Evolutionary conservation across 2,888 invertebrate genomes (phyloP).

Genomic region (Ptychoptera contaminata): DNA sequence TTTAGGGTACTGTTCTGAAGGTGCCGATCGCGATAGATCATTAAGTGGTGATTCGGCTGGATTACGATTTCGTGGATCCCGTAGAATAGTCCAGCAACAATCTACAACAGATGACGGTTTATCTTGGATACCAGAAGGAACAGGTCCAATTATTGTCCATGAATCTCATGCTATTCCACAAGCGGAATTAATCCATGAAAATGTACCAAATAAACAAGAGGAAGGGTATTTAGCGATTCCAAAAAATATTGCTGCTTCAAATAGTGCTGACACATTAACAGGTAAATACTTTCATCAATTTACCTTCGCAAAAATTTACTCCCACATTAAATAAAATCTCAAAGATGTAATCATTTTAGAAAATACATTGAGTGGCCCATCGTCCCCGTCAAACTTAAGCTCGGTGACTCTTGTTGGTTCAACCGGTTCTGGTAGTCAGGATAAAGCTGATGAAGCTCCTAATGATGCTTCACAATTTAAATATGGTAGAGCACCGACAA

Average conservation of each 20-base stretch:
- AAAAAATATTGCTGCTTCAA: conserved; percentile 54
- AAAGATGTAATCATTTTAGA: conserved; percentile 4
- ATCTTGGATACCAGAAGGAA: conserved; percentile 14
- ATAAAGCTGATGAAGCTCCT: conserved; percentile 21
- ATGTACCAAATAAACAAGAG: conserved; percentile 24
- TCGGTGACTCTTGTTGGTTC: conserved; percentile 55
- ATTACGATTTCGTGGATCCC: conserved; percentile 8
- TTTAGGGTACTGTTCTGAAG: conserved; percentile 15
- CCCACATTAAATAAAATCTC: conserved; percentile 1
- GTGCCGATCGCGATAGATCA: conserved; percentile 15
- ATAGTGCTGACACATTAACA: conserved; percentile 62
- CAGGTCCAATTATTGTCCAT: conserved; percentile 9
- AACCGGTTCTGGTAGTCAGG: conserved; percentile 35
- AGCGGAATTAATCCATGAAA: conserved; percentile 1
- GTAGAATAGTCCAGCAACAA: conserved; percentile 11
- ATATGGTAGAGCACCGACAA: conserved; percentile 12
- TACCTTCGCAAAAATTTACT: neutral
- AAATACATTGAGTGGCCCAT: conserved; percentile 40
- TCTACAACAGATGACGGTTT: conserved; percentile 10
- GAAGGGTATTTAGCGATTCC: conserved; percentile 52
- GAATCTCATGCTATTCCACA: conserved; percentile 1
- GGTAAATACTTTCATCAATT: conserved; percentile 30
- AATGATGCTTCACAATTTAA: conserved; percentile 18
- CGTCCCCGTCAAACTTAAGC: conserved; percentile 58
- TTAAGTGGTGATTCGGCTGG: conserved; percentile 14